These are phyloP conservation scores for Pseudococcus viburni DNA, from an alignment of 2,888 invertebrate genomes.

Conservation along the genomic window DNA sequence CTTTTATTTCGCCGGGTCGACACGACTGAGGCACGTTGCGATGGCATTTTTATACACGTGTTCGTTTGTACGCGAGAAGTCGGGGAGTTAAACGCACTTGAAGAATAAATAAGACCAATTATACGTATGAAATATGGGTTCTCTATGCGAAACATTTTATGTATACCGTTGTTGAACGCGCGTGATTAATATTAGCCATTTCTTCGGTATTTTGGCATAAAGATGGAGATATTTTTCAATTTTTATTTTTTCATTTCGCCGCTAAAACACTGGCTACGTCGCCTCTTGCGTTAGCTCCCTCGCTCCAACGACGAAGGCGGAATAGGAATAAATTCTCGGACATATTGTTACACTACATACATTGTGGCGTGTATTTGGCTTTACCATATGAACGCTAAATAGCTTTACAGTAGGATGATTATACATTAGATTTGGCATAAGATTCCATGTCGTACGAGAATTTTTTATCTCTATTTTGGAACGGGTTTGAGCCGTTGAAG, in stretches of 20 bases:
- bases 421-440: conserved; percentile 40
- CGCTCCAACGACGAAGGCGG: background rate
- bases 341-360: conserved; percentile 9
- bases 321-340: conserved; percentile 20
- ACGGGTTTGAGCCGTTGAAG: background rate
- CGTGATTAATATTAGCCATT: conserved; percentile 47
- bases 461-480: background rate
- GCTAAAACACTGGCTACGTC: background rate
- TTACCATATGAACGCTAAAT: conserved; percentile 41
- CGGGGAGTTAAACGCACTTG: conserved; percentile 28
- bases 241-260: conserved; percentile 15
- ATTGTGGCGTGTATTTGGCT: conserved; percentile 34
- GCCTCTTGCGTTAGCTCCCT: background rate
- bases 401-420: background rate
- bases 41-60: conserved; percentile 21
- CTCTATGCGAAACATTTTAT: conserved; percentile 47
- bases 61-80: background rate
- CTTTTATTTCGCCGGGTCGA: no score
- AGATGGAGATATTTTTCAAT: conserved; percentile 45
- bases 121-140: conserved; percentile 25
- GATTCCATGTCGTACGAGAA: conserved; percentile 18
- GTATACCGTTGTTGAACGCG: conserved; percentile 32
- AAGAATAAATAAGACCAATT: conserved; percentile 38
- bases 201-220: conserved; percentile 52
- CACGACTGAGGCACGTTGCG: background rate